A percentile compares a stretch with the other conserved stretches of the same genome.
These are phyloP conservation scores for Cynopterus sphinx DNA, from an alignment of 2,797 vertebrate genomes.

Conservation along the genomic window DNA sequence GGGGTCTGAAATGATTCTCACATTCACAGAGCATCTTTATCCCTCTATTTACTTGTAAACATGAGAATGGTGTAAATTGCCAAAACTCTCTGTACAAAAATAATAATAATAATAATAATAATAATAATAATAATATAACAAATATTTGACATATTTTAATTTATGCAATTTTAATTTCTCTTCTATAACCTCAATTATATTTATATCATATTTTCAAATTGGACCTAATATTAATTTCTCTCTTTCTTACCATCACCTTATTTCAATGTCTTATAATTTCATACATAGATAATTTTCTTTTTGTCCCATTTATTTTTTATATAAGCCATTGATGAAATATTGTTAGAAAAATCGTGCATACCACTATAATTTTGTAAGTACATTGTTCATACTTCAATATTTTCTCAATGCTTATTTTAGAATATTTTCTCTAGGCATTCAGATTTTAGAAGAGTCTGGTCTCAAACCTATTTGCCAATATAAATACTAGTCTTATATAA, in stretches of 20 bases:
- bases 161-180: background rate
- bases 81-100: conserved; percentile 88
- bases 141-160: background rate
- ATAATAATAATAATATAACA: background rate
- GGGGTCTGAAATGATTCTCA: background rate
- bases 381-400: background rate
- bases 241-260: background rate
- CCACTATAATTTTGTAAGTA: background rate
- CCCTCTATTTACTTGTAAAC: conserved; percentile 39
- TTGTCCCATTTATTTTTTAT: background rate
- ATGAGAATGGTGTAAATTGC: background rate
- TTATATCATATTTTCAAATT: background rate
- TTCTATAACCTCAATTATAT: background rate
- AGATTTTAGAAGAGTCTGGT: background rate
- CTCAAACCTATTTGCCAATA: background rate
- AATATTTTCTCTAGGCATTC: background rate
- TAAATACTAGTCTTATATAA: background rate
- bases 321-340: background rate
- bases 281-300: background rate
- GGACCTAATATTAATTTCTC: background rate
- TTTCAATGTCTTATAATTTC: background rate
- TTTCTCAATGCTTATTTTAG: background rate
- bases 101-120: background rate
- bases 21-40: background rate
- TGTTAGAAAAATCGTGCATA: background rate